Conservation (phyloP, 2,113 vertebrate species). For the Tragulus kanchil region DNA sequence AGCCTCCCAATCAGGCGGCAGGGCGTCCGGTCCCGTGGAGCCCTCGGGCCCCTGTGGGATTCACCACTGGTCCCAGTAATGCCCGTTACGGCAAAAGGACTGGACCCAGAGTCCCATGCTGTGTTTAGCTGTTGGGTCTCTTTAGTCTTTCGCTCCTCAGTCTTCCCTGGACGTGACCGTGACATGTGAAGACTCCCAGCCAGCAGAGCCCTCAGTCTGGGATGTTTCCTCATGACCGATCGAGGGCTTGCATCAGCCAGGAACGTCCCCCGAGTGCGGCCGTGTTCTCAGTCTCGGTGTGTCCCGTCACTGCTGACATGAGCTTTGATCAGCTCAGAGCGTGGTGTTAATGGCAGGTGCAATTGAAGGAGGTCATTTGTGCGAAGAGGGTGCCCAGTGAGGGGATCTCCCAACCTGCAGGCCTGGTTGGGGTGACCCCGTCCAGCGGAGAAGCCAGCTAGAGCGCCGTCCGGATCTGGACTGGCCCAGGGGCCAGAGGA, state of each 20-base stretch:
- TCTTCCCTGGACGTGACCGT: not conserved
- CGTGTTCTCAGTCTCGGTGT: not conserved
- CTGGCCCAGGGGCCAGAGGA: not conserved
- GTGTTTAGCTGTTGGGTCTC: fast-evolving
- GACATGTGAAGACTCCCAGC: not conserved
- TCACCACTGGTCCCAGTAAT: not conserved
- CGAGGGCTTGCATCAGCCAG: not conserved
- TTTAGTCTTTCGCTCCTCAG: not conserved
- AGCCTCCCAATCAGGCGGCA: not conserved
- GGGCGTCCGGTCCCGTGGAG: fast-evolving
- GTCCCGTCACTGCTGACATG: not conserved
- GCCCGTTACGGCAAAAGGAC: not conserved
- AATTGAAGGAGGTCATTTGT: not conserved
- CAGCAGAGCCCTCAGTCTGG: not conserved
- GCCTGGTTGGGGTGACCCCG: not conserved
- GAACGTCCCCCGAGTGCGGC: not conserved
- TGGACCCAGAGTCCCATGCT: not conserved
- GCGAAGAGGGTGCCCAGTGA: not conserved
- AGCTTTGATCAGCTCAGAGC: not conserved
- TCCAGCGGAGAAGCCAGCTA: not conserved
- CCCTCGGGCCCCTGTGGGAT: not conserved
- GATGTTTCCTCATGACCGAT: not conserved
- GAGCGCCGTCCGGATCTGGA: too few relatives aligned
- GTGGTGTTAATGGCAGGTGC: fast-evolving
- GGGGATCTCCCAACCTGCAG: not conserved